phyloP scores from a whole-genome alignment of 1,140 invertebrate genomes.

The Tetraneura akinire region DNA sequence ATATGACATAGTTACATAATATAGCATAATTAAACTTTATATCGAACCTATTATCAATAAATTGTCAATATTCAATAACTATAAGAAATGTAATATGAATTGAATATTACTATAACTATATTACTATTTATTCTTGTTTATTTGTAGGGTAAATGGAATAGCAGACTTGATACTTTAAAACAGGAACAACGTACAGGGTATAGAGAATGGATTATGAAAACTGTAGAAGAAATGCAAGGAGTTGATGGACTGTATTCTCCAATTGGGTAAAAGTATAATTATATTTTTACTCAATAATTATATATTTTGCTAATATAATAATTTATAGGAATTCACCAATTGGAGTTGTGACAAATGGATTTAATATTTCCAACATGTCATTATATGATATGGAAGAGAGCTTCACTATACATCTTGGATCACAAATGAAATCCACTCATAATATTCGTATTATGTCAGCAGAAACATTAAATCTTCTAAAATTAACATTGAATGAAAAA shows the following conservation, averaged over 20 bases:
- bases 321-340: slow-evolving; percentile 54
- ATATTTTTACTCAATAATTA: neutral
- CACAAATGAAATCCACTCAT: slow-evolving; percentile 97
- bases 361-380: slow-evolving; percentile 40
- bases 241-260: slow-evolving; percentile 37
- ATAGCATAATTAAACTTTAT: too few species aligned
- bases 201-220: slow-evolving; percentile 76
- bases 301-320: neutral
- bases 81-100: too few species aligned
- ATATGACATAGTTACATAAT: too few species aligned
- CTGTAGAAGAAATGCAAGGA: slow-evolving; percentile 65
- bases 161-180: slow-evolving; percentile 71
- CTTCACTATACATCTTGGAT: slow-evolving; percentile 95
- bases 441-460: slow-evolving; percentile 90
- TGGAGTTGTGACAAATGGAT: slow-evolving; percentile 14
- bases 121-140: too few species aligned
- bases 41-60: too few species aligned
- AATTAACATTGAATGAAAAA: slow-evolving; percentile 54
- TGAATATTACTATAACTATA: too few species aligned
- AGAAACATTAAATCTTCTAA: slow-evolving; percentile 84
- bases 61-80: too few species aligned
- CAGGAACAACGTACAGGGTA: slow-evolving; percentile 75
- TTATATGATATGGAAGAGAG: slow-evolving; percentile 76
- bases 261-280: slow-evolving; percentile 6
- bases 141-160: slow-evolving; percentile 65